Evolutionary conservation across 2,113 vertebrate genomes (phyloP), one percentile per base, ranked within the genome.

Genomic region (Electrona antarctica): DNA sequence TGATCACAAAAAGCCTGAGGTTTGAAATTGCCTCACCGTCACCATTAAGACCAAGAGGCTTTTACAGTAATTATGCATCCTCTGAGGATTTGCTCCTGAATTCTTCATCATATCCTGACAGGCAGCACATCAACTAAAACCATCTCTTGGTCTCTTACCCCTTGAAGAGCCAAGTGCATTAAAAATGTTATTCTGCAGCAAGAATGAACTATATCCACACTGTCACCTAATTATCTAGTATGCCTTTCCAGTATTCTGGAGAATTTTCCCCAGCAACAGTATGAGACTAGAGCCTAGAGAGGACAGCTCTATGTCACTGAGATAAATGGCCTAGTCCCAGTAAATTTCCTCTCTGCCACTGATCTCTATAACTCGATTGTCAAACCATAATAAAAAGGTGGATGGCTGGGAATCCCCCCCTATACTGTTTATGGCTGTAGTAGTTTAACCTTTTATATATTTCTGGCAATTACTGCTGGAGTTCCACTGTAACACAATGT

Each of bases 41-140:
- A 74, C 69, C 85, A 73, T 85, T 80, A 83, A 57, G 60, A 74
- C 60, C 47, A 67, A 86, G 77, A 69, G 80, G 82, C 84, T 87
- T 86, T 90, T 74, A 85, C 54, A 67, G 71, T 82, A 81, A 84
- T 87, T 83, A 83, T 79, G 65, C 64, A 50, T 73, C 60, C 71
- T 83, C 76, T 70, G 21, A 69, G 76, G 81, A 83, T 79, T 78
- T 81, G 61, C 65, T 55, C 67, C 51, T 8, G 2, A 10, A 65
- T 63, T 13, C 73, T 79, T 79, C 67, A 78, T 81, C 80, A 81
- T 54, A 69, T 33, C 45, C 70, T 75, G 84, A 78, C 73, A 81
- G 68, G 67, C 69, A 13, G 13, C 12, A 2, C 65, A 64, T 76
- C 74, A 74, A 21, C 8, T 47, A n/a, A 45, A 15, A 8, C 15